Evolutionary conservation across 2,888 invertebrate species (phyloP).

Genomic region (Acanthosepion lycidas): DNA sequence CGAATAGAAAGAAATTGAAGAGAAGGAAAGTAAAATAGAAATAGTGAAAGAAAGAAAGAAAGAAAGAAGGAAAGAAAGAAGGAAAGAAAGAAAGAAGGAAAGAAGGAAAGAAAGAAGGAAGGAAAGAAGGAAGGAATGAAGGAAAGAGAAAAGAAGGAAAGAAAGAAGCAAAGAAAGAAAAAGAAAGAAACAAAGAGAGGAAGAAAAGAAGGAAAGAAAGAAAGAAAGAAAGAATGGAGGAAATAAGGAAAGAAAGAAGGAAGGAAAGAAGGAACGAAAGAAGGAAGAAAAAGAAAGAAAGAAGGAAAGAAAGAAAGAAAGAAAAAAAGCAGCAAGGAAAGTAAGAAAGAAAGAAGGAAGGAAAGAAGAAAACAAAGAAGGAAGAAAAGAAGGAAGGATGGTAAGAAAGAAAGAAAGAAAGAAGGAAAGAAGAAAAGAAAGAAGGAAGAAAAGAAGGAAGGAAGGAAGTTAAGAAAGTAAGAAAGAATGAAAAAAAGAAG

Average conservation of each 20-base stretch:
- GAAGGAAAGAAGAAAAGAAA: neutral
- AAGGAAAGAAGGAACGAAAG: no score
- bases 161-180: neutral
- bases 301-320: neutral
- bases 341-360: neutral
- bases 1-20: no score
- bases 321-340: neutral
- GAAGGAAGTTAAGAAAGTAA: neutral
- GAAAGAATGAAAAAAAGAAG: no score
- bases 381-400: neutral
- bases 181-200: no score
- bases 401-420: fast-evolving
- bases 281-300: neutral
- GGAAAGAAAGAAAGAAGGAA: neutral
- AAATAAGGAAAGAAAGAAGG: neutral
- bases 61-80: no score
- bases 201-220: no score
- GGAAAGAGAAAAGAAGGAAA: neutral
- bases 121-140: neutral
- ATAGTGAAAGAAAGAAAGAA: no score
- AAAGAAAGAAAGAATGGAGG: neutral
- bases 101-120: neutral
- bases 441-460: fast-evolving
- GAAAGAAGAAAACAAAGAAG: neutral
- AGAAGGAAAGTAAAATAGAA: no score